Evolutionary conservation across 2,888 invertebrate species (phyloP).

Genomic region (Stegana nigrithorax): DNA sequence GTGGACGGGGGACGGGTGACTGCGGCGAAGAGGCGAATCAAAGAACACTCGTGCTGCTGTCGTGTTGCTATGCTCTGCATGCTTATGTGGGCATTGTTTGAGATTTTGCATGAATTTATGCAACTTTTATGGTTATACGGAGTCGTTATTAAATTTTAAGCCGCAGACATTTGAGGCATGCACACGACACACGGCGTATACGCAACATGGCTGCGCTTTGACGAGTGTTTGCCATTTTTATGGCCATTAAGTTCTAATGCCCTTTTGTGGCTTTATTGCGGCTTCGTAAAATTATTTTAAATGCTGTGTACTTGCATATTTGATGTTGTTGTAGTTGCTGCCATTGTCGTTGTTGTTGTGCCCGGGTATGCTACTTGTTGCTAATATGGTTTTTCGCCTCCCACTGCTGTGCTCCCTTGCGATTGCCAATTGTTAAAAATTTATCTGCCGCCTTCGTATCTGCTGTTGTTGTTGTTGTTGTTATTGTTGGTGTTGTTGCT

Average conservation of each 20-base stretch:
- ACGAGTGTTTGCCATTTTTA: not conserved
- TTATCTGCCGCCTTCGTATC: not conserved
- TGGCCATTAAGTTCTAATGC: conserved; percentile 8
- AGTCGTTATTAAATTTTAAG: too few species aligned
- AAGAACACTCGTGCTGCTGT: too few species aligned
- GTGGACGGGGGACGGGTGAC: too few species aligned
- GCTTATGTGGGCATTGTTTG: too few species aligned
- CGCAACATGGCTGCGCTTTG: not conserved
- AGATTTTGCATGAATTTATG: too few species aligned
- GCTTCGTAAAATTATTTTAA: conserved; percentile 9
- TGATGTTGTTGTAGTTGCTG: not conserved
- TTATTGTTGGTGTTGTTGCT: too few species aligned
- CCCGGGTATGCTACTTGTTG: not conserved
- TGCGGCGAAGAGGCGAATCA: too few species aligned
- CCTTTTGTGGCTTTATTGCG: conserved; percentile 4
- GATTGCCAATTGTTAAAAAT: not conserved
- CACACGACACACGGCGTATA: conserved; percentile 5
- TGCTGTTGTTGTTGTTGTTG: too few species aligned
- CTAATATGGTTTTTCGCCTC: not conserved
- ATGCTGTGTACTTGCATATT: not conserved
- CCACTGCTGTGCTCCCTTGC: not conserved
- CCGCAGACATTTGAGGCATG: too few species aligned
- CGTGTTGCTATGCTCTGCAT: too few species aligned
- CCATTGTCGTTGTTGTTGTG: not conserved
- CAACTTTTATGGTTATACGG: too few species aligned